Conservation (phyloP, 1,140 invertebrate species). For the Paraescarpia echinospica region DNA sequence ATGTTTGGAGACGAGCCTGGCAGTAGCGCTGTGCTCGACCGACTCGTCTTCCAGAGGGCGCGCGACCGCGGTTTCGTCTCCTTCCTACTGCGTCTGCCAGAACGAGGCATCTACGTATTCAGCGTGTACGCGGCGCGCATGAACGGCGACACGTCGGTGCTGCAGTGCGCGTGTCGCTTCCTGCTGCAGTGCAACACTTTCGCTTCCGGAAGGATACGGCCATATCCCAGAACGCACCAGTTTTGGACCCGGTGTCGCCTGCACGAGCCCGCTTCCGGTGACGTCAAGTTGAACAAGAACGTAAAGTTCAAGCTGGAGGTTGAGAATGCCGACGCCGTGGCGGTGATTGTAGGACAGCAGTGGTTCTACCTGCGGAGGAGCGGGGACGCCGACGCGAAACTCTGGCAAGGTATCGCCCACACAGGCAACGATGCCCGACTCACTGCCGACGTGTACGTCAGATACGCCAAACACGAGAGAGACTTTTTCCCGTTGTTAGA, state of each 20-base stretch:
- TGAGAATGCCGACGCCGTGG: conserved; percentile 15
- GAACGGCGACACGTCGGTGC: neutral
- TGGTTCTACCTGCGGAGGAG: conserved; percentile 18
- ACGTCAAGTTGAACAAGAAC: conserved; percentile 20
- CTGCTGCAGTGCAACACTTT: conserved; percentile 17
- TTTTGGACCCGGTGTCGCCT: conserved; percentile 20
- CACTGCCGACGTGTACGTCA: conserved; percentile 14
- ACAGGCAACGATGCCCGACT: conserved; percentile 6
- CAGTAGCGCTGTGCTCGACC: conserved; percentile 4
- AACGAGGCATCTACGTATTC: conserved; percentile 23
- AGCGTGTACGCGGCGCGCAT: conserved; percentile 17
- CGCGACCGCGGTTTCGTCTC: neutral
- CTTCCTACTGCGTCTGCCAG: conserved; percentile 17
- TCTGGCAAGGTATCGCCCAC: neutral
- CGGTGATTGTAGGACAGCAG: conserved; percentile 18
- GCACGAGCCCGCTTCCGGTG: conserved; percentile 16
- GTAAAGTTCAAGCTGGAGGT: conserved; percentile 24
- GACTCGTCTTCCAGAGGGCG: conserved; percentile 2
- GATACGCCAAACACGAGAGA: neutral
- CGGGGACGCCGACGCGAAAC: neutral
- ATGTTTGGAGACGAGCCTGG: neutral
- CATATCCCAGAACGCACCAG: conserved; percentile 19
- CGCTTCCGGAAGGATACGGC: neutral
- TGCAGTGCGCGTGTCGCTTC: conserved; percentile 16
- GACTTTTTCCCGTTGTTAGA: conserved; percentile 21